These are phyloP conservation scores for Cisticola juncidis DNA, from an alignment of 2,113 vertebrate genomes.

Conservation along the genomic window DNA sequence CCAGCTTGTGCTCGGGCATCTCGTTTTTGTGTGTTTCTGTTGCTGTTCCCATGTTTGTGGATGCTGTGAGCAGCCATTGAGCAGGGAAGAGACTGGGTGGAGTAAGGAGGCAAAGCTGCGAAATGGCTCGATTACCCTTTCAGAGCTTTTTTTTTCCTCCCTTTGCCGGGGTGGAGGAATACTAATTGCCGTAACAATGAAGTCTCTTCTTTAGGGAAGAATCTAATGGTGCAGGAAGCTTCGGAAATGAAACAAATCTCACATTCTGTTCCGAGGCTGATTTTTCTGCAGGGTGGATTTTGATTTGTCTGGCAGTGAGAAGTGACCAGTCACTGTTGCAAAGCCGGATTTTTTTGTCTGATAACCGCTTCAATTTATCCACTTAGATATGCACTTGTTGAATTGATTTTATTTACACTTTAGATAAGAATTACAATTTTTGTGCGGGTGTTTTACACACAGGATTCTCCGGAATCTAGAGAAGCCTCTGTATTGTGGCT, in stretches of 20 bases:
- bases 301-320: slow-evolving; percentile 61
- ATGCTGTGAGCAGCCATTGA: slow-evolving; percentile 78
- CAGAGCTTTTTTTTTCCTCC: slow-evolving; percentile 38
- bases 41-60: slow-evolving; percentile 68
- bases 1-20: background rate
- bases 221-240: slow-evolving; percentile 55
- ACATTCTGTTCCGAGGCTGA: slow-evolving; percentile 53
- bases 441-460: background rate
- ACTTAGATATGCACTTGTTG: slow-evolving; percentile 46
- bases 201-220: slow-evolving; percentile 63
- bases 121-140: slow-evolving; percentile 77
- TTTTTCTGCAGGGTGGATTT: slow-evolving; percentile 64
- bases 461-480: background rate
- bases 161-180: slow-evolving; percentile 68
- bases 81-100: slow-evolving; percentile 80
- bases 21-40: slow-evolving; percentile 55
- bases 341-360: slow-evolving; percentile 58
- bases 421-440: background rate
- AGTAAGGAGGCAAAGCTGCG: slow-evolving; percentile 80
- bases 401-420: slow-evolving; percentile 46
- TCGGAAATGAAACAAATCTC: slow-evolving; percentile 61
- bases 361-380: background rate
- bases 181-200: slow-evolving; percentile 71
- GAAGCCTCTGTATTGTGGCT: background rate
- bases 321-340: slow-evolving; percentile 54